Evolutionary conservation across 2,113 vertebrate genomes (phyloP), one percentile per base, ranked within the genome.

Genomic region (Camelus dromedarius): DNA sequence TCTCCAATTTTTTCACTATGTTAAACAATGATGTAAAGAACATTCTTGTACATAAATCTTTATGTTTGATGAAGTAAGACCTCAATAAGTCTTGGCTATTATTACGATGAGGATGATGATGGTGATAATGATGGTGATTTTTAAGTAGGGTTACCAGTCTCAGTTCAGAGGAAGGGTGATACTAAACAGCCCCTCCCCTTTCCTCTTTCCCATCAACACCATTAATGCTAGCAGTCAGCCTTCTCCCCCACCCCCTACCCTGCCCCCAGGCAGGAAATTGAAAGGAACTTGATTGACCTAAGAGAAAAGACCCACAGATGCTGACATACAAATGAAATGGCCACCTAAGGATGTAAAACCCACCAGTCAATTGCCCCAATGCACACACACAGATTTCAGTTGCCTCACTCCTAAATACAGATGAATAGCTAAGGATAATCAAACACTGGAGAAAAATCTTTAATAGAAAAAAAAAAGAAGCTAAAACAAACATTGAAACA

Each of bases 1-100:
- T 75, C 92, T 92, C 4, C 7, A 60, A 52, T 10, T 70, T 94
- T 94, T 89, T 82, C 24, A 28, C 60, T 69, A 58, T 91, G 30
- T 38, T 83, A 60, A 88, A 79, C 1, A 62, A 80, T 80, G 48
- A 1, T 64, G 18, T 76, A 87, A 96, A 70, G 84, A 90, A 91
- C 42, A 81, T 38, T 48, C 16, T 38, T 94, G 28, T 48, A 72
- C 26, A 91, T 60, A 84, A 73, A 87, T 62, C 42, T 79, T 81
- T 91, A 19, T 77, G 70, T 72, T 82, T 91, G 70, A 77, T 83
- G 42, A 83, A 80, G 35, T 35, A 94, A 91, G 3, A 5, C 38
- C 15, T 91, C n/a, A 93, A 77, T 73, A 87, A 93, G 72, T 90
- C 19, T 75, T 86, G 56, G 62, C 15, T 88, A 15, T 80, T 93